Percentiles rank a stretch among this genome's conserved stretches.
phyloP scores from a whole-genome alignment of 2,888 invertebrate genomes.

The Neria commutata region DNA sequence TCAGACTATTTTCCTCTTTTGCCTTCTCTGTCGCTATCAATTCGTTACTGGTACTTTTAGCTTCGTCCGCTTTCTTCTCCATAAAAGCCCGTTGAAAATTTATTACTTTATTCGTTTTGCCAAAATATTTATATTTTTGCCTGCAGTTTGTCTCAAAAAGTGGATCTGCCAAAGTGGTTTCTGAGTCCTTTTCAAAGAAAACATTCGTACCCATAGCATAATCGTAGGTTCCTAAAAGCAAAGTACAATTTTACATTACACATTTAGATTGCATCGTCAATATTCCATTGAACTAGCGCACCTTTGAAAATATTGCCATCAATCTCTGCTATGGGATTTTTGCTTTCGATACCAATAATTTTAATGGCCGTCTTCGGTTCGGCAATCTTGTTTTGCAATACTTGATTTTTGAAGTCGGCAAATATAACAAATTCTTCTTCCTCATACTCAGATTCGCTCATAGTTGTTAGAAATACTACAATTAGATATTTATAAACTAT shows the following conservation, averaged over 20 bases:
- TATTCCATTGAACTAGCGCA: slow-evolving; percentile 36
- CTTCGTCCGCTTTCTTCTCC: slow-evolving; percentile 40
- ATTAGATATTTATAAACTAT: no score
- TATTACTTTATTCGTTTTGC: slow-evolving; percentile 71
- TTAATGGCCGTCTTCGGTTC: slow-evolving; percentile 53
- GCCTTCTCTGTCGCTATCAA: slow-evolving; percentile 6
- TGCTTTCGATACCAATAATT: slow-evolving; percentile 68
- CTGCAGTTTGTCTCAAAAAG: slow-evolving; percentile 67
- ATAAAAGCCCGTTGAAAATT: slow-evolving; percentile 74
- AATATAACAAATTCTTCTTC: slow-evolving; percentile 58
- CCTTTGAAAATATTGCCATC: slow-evolving; percentile 71
- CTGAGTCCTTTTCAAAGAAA: slow-evolving; percentile 72
- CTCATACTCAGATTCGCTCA: slow-evolving; percentile 57
- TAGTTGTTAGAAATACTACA: no score
- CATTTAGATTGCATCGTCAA: no score
- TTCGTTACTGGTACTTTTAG: slow-evolving; percentile 24
- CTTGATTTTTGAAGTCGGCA: slow-evolving; percentile 57
- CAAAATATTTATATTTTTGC: slow-evolving; percentile 66
- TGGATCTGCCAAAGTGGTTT: slow-evolving; percentile 62
- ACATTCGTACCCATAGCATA: slow-evolving; percentile 74
- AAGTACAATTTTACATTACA: no score
- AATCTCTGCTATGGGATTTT: slow-evolving; percentile 71
- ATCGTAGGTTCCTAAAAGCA: slow-evolving; percentile 68
- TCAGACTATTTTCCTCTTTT: slow-evolving; percentile 17
- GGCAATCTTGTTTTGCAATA: slow-evolving; percentile 47